A percentile compares a stretch with the other conserved stretches of the same genome.
Evolutionary conservation across 2,113 vertebrate species (phyloP).

Genomic region (Pachyramphus minor): DNA sequence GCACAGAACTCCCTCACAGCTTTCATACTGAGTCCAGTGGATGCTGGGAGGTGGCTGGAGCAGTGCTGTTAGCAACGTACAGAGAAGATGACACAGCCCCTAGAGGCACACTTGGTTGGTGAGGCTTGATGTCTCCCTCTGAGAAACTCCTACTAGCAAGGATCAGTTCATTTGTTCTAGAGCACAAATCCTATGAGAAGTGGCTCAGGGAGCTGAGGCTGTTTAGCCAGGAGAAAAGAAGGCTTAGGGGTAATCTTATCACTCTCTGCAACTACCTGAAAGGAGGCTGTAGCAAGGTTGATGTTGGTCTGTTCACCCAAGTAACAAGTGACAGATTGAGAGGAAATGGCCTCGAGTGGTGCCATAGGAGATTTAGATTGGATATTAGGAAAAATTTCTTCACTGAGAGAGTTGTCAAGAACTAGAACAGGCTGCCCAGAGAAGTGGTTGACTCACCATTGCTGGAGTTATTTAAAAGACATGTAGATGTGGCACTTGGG

Average conservation of each 20-base stretch:
- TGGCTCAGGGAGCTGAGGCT: fast-evolving
- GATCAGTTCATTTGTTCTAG: neutral
- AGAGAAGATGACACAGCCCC: neutral
- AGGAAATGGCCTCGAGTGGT: neutral
- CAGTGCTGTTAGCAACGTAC: neutral
- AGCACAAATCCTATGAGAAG: neutral
- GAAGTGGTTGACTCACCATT: neutral
- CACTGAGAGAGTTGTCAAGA: neutral
- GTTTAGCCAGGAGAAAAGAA: neutral
- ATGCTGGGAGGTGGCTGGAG: neutral
- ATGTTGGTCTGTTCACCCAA: neutral
- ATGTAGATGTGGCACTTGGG: neutral
- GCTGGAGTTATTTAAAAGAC: neutral
- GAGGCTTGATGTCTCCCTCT: neutral
- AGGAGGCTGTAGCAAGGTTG: neutral
- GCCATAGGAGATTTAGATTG: neutral
- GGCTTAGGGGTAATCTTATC: neutral
- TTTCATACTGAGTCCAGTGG: neutral
- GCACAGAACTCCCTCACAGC: neutral
- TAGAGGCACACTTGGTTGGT: neutral
- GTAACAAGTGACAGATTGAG: neutral
- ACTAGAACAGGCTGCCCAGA: neutral
- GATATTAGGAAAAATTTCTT: neutral
- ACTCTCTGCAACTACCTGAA: neutral
- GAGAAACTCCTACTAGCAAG: neutral